phyloP scores from a whole-genome alignment of 2,113 vertebrate genomes.

The Aramus guarauna region DNA sequence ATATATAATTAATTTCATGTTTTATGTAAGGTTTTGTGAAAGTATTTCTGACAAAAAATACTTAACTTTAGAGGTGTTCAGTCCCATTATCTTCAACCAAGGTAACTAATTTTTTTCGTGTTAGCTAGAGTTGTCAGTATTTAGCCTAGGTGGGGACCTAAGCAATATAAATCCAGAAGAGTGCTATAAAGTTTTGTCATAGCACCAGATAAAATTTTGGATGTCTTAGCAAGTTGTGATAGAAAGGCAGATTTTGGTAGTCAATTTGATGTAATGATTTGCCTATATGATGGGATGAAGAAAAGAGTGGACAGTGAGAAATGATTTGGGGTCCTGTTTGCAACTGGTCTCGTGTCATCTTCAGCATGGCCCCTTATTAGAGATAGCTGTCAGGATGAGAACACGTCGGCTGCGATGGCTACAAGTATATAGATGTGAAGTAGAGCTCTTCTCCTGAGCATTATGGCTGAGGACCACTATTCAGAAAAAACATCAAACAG shows the following conservation, averaged over 20 bases:
- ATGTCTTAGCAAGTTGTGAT: neutral
- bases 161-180: neutral
- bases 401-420: rapidly evolving
- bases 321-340: neutral
- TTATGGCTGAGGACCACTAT: neutral
- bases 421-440: neutral
- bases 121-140: neutral
- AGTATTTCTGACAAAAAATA: neutral
- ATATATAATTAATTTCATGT: neutral
- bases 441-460: neutral
- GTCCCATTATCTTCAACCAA: neutral
- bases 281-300: neutral
- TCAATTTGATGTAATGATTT: neutral
- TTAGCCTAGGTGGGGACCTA: neutral
- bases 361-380: neutral
- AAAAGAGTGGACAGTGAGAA: neutral
- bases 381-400: neutral
- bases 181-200: neutral
- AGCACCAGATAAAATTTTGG: neutral
- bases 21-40: neutral
- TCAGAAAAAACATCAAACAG: neutral
- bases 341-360: neutral
- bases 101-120: neutral
- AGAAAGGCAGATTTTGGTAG: neutral
- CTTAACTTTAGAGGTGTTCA: neutral